These are phyloP conservation scores for Aphaenogaster rudis DNA, from an alignment of 1,140 invertebrate genomes.

Conservation along the genomic window DNA sequence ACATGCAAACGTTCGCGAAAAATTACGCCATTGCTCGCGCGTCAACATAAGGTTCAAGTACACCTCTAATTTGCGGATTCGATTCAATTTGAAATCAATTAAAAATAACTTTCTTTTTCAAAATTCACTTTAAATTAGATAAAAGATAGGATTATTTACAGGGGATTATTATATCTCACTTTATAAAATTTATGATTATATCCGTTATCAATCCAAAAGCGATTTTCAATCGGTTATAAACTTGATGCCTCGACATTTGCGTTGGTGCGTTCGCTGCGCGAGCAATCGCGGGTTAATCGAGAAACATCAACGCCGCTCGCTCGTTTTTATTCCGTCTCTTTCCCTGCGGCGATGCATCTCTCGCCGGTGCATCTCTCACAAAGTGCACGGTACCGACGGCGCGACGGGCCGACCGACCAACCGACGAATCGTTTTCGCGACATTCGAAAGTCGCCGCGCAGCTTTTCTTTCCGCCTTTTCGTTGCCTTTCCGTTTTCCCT, in stretches of 20 bases:
- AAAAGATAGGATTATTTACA: background rate
- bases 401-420: background rate
- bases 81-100: background rate
- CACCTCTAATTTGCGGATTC: background rate
- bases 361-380: constrained; percentile 31
- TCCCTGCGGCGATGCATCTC: background rate
- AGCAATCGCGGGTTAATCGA: constrained; percentile 24
- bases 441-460: constrained; percentile 76
- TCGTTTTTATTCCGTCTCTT: constrained; percentile 28
- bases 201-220: background rate
- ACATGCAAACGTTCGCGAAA: background rate
- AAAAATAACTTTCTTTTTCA: background rate
- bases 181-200: background rate
- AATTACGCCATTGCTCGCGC: background rate
- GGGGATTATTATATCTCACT: background rate
- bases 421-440: constrained; percentile 48
- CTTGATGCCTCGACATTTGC: background rate
- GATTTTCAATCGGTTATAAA: constrained; percentile 16
- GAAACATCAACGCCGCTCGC: constrained; percentile 19
- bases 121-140: background rate
- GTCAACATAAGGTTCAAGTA: background rate
- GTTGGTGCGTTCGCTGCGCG: background rate
- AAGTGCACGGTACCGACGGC: background rate
- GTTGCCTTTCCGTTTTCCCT: constrained; percentile 50
- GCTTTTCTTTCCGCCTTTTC: constrained; percentile 68